A percentile compares a stretch with the other conserved stretches of the same genome.
These are phyloP conservation scores for Oophaga pumilio DNA, from an alignment of 2,113 vertebrate genomes.

Conservation along the genomic window DNA sequence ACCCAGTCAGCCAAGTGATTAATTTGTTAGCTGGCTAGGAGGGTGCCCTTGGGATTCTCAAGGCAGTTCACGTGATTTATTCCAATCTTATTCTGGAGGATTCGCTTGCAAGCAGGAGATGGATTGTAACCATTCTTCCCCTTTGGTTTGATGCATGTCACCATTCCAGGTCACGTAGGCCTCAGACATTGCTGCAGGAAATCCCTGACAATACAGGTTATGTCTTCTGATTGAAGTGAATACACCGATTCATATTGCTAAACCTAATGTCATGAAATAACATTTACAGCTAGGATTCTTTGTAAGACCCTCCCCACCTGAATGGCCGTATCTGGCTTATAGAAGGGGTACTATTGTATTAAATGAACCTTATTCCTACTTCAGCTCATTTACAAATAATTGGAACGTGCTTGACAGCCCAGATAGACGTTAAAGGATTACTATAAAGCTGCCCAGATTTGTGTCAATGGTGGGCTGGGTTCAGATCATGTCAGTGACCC, in stretches of 20 bases:
- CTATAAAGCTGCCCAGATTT: no score
- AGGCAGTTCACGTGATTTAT: slow-evolving; percentile 37
- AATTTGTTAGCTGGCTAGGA: slow-evolving; percentile 13
- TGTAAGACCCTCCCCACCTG: background rate
- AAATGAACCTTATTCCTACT: no score
- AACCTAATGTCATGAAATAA: background rate
- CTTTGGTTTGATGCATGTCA: slow-evolving; percentile 28
- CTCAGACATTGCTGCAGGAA: slow-evolving; percentile 23
- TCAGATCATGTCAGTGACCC: no score
- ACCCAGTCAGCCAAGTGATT: slow-evolving; percentile 30
- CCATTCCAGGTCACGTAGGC: slow-evolving; percentile 14
- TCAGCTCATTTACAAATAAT: no score
- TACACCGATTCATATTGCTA: background rate
- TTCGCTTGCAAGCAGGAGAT: slow-evolving; percentile 23
- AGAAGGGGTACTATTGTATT: background rate
- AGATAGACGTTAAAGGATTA: no score
- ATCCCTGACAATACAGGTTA: slow-evolving; percentile 24
- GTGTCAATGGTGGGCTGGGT: no score
- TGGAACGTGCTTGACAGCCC: no score
- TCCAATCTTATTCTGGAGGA: slow-evolving; percentile 38
- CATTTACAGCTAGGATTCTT: background rate
- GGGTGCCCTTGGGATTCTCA: slow-evolving; percentile 32
- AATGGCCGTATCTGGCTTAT: background rate
- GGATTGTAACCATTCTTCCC: slow-evolving; percentile 1
- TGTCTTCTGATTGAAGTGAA: background rate